phyloP scores from a whole-genome alignment of 2,797 vertebrate species.

The Sebastes hubbsi region DNA sequence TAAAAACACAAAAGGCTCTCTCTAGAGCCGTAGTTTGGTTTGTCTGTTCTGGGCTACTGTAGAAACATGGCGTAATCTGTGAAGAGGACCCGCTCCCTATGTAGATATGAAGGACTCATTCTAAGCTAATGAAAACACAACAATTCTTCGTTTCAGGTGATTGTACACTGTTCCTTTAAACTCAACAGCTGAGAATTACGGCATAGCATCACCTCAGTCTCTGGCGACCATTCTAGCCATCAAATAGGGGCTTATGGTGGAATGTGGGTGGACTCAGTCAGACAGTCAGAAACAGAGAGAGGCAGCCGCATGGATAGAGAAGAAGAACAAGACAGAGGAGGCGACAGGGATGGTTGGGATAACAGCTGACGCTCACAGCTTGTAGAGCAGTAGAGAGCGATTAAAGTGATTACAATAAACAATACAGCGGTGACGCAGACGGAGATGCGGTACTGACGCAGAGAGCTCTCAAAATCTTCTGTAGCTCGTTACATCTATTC shows the following conservation, averaged over 20 bases:
- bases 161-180: not conserved
- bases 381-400: slow-evolving; percentile 83
- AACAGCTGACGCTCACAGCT: slow-evolving; percentile 78
- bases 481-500: slow-evolving; percentile 81
- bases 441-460: slow-evolving; percentile 81
- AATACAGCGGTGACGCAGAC: slow-evolving; percentile 82
- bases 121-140: no score
- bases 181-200: not conserved
- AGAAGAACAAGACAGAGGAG: slow-evolving; percentile 27
- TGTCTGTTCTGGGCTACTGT: no score
- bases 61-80: no score
- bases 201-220: slow-evolving; percentile 2
- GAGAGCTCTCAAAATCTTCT: slow-evolving; percentile 80
- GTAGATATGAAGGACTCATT: no score
- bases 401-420: slow-evolving; percentile 81
- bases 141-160: no score
- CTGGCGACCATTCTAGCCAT: slow-evolving; percentile 44
- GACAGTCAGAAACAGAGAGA: slow-evolving; percentile 24
- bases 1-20: no score
- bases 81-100: no score
- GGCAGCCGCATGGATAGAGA: slow-evolving; percentile 27
- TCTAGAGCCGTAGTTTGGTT: no score
- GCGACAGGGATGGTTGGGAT: slow-evolving; percentile 38
- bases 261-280: slow-evolving; percentile 48
- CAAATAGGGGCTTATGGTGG: slow-evolving; percentile 34